phyloP scores from a whole-genome alignment of 2,888 invertebrate genomes.

The Acrobasis consociella region DNA sequence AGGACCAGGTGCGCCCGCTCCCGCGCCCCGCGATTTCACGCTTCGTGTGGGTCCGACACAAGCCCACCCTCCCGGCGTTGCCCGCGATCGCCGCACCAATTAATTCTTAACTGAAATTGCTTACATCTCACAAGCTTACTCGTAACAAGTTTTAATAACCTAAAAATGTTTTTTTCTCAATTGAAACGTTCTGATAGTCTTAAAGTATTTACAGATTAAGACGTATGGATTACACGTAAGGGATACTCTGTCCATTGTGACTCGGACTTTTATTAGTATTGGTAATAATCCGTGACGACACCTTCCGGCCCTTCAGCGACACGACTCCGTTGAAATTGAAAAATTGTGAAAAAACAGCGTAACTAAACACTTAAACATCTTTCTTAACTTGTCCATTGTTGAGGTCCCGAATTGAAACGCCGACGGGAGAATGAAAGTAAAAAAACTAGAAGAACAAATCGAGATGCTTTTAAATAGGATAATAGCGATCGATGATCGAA shows the following conservation, averaged over 20 bases:
- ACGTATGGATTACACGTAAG: slow-evolving; percentile 43
- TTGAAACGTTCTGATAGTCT: not conserved
- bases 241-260: slow-evolving; percentile 49
- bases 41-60: slow-evolving; percentile 73
- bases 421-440: slow-evolving; percentile 67
- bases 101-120: slow-evolving; percentile 75
- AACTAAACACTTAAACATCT: slow-evolving; percentile 82
- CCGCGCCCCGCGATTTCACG: slow-evolving; percentile 78
- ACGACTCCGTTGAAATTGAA: slow-evolving; percentile 79
- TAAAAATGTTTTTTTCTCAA: slow-evolving; percentile 1
- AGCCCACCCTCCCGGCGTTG: slow-evolving; percentile 39
- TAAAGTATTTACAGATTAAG: slow-evolving; percentile 23
- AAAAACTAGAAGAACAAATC: slow-evolving; percentile 76
- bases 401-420: slow-evolving; percentile 72
- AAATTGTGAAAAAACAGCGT: slow-evolving; percentile 80
- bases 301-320: slow-evolving; percentile 78
- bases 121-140: slow-evolving; percentile 30
- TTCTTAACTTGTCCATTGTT: slow-evolving; percentile 80
- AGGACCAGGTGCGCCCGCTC: slow-evolving; percentile 73
- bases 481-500: slow-evolving; percentile 81
- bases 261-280: slow-evolving; percentile 64
- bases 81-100: slow-evolving; percentile 58
- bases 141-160: not conserved
- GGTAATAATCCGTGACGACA: slow-evolving; percentile 75
- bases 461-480: slow-evolving; percentile 81